Conservation (phyloP, 2,888 invertebrate species). For the Ceriagrion tenellum region DNA sequence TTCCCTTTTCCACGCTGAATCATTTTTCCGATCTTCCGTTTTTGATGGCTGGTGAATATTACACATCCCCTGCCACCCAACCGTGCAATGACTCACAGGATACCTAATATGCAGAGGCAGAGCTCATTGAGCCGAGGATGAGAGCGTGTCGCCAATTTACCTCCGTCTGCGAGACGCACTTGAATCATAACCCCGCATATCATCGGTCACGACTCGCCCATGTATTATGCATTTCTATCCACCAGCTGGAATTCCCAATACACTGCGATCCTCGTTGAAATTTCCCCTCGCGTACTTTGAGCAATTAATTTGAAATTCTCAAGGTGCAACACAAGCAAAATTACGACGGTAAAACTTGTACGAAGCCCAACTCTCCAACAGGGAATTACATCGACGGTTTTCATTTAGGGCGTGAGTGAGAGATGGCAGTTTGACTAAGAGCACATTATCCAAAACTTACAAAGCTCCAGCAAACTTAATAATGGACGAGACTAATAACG, state of each 20-base stretch:
- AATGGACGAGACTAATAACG: too few species aligned
- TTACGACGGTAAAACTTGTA: too few species aligned
- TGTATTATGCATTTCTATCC: not conserved
- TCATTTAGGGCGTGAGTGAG: too few species aligned
- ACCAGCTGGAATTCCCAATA: not conserved
- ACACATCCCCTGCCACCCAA: not conserved
- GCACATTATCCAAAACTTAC: too few species aligned
- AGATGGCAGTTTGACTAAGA: too few species aligned
- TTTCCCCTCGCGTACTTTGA: not conserved
- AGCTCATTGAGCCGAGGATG: not conserved
- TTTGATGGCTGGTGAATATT: not conserved
- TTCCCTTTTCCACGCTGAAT: too few species aligned
- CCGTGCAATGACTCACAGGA: not conserved
- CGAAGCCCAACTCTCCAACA: too few species aligned
- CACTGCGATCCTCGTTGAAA: not conserved
- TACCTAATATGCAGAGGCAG: too few species aligned
- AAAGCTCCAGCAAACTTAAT: too few species aligned
- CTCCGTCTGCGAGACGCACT: not conserved
- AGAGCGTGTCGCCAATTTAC: constrained; percentile 8
- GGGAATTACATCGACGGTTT: too few species aligned
- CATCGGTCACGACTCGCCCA: not conserved
- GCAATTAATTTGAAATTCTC: not conserved
- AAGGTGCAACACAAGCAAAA: too few species aligned
- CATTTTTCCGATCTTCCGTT: too few species aligned
- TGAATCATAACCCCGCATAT: not conserved